Evolutionary conservation across 2,888 invertebrate genomes (phyloP), one percentile per base, ranked within the genome.

Genomic region (Sphecodes monilicornis): DNA sequence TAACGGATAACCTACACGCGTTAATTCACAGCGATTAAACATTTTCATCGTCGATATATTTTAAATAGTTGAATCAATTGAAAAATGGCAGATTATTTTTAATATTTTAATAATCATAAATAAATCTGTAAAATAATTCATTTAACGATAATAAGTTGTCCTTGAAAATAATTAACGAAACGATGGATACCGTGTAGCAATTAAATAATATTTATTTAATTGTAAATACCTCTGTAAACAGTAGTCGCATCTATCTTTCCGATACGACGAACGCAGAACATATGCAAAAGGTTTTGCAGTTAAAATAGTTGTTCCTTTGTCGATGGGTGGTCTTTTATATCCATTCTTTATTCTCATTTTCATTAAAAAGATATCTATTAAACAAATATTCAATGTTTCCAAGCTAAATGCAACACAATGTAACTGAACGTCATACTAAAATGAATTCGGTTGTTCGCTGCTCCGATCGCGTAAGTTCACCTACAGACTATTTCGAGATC

Each of bases 161-260:
- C 10, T 10, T n/a, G 43, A 16, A 22, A 60, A 26, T 54, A 60
- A 18, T 18, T 29, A 18, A 32, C 8, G 5, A 26, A 66, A 3
- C 16, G 22, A 29, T 39, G 1, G 8, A 41, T 26, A 54, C 16
- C 36, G 13, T n/a, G 3, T 50, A 50, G 43, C 3, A 29, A n/a
- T 69, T 3, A 6, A 36, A 26, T n/a, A 60, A 46, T 26, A n/a
- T 46, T 72, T 57, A n/a, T 72, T 73, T 50, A 79, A 64, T 80
- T 75, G 26, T 41, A 54, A 75, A 80, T 89, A 90, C 90, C 90
- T 90, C 74, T 68, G 77, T 43, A 90, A 85, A 80, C 90, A 90
- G 75, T 91, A 50, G 64, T 90, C 90, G 46, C 90, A 90, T 77
- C 82, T 86, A 70, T 90, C 84, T 46, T 68, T 72, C 22, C 88